Conservation (phyloP, 2,888 invertebrate species). For the Micropterix aruncella region DNA sequence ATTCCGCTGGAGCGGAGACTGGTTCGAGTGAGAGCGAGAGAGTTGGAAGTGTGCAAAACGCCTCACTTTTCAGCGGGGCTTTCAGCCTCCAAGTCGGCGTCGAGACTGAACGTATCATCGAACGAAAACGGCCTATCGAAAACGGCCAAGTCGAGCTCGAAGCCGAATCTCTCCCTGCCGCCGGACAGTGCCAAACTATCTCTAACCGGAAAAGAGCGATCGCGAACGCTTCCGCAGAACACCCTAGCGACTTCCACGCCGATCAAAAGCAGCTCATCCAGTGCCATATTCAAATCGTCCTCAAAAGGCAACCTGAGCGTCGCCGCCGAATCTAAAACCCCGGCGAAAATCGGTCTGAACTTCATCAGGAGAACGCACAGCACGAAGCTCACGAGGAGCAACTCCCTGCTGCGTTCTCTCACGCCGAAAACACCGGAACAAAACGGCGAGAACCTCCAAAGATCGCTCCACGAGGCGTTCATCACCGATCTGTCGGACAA, state of each 20-base stretch:
- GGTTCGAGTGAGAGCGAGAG: slow-evolving; percentile 10
- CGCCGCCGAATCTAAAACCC: slow-evolving; percentile 26
- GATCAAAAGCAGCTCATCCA: slow-evolving; percentile 32
- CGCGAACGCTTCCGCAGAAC: slow-evolving; percentile 48
- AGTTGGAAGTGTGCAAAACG: slow-evolving; percentile 11
- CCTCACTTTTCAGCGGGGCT: slow-evolving; percentile 15
- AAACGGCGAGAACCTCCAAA: slow-evolving; percentile 24
- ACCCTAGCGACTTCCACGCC: slow-evolving; percentile 32
- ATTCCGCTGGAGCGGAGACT: slow-evolving; percentile 1
- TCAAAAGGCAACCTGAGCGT: slow-evolving; percentile 28
- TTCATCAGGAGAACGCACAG: slow-evolving; percentile 60
- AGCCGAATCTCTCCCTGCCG: slow-evolving; percentile 32
- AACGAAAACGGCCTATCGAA: slow-evolving; percentile 17
- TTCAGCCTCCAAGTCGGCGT: slow-evolving; percentile 14
- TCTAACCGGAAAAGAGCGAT: slow-evolving; percentile 35
- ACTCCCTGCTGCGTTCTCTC: slow-evolving; percentile 44
- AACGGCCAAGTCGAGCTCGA: slow-evolving; percentile 22
- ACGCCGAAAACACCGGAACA: slow-evolving; percentile 35
- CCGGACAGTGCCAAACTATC: slow-evolving; percentile 34
- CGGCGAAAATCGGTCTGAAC: slow-evolving; percentile 27
- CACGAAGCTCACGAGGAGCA: slow-evolving; percentile 55
- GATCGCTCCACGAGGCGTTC: slow-evolving; percentile 15
- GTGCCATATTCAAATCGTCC: slow-evolving; percentile 31
- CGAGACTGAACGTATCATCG: slow-evolving; percentile 14
- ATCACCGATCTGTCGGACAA: slow-evolving; percentile 29